A percentile compares a stretch with the other conserved stretches of the same genome.
Conservation (phyloP, 2,113 vertebrate species). For the Daubentonia madagascariensis region DNA sequence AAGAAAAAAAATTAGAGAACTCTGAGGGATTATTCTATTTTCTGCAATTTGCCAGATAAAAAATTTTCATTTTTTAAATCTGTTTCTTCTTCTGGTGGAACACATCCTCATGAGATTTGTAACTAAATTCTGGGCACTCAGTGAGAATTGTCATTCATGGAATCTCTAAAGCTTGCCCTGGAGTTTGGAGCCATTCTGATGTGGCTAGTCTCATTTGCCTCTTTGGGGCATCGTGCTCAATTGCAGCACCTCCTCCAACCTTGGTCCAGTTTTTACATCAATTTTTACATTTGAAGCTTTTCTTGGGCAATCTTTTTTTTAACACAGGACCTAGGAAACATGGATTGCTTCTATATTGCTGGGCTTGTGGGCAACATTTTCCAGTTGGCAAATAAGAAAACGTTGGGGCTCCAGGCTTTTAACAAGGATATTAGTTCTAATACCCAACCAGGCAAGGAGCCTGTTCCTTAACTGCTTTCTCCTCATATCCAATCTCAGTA, state of each 20-base stretch:
- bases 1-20: background rate
- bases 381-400: background rate
- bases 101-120: background rate
- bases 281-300: background rate
- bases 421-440: background rate
- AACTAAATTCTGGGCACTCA: background rate
- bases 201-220: background rate
- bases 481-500: background rate
- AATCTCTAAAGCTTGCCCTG: background rate
- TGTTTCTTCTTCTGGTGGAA: background rate
- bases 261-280: background rate
- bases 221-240: background rate
- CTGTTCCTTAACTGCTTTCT: background rate
- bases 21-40: background rate
- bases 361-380: background rate
- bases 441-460: background rate
- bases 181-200: background rate
- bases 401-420: background rate
- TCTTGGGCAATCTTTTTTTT: too few relatives aligned
- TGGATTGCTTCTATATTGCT: background rate
- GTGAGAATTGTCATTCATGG: background rate
- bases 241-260: background rate
- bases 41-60: background rate
- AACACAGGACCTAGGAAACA: background rate
- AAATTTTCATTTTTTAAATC: background rate